Base-by-base conservation (phyloP, 2,113 vertebrate species). In the Chitala chitala region DNA sequence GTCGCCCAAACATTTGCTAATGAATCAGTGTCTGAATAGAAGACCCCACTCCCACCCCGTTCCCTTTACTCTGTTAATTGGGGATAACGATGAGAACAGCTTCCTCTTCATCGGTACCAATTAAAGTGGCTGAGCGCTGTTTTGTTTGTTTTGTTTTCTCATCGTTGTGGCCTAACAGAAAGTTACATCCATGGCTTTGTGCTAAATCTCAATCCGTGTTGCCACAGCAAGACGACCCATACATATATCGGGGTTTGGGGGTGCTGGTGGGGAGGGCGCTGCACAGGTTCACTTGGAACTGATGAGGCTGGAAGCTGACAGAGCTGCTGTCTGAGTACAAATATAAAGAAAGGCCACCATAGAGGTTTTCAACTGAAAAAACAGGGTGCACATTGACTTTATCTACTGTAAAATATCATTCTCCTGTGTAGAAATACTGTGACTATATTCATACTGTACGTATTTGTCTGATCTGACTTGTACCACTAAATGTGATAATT, bases 171-270 rank as follows among this genome's bases (percentile, higher is more conserved):
- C 68, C 40, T 55, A 71, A 3, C 63, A 55, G 63, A 61, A 55
- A 71, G 74, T 71, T 76, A 72, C 75, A 76, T 69, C 7, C 59
- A 22, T 7, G 24, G 73, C 73, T 54, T 74, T 74, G 73, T 74
- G 59, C 15, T 5, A 24, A 70, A 29, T 68, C 3, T 26, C 13
- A 20, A 24, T 50, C 22, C 71, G 68, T 53, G 71, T 71, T 31
- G 44, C 51, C 40, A 9, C 44, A 56, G 68, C 66, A 68, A 71
- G 58, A 61, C 20, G 68, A 26, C 46, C 58, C 17, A 26, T 26
- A 55, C 12, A 3, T 17, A 36, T 29, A 64, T 64, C 55, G 31
- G n/a, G n/a, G n/a, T n/a, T n/a, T n/a, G n/a, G n/a, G n/a, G n/a
- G n/a, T n/a, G n/a, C n/a, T 65, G 22, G 65, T 40, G 46, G 26